Percentiles rank a stretch among this genome's conserved stretches.
phyloP scores from a whole-genome alignment of 2,797 vertebrate species.

The Gymnoscopelus braueri region DNA sequence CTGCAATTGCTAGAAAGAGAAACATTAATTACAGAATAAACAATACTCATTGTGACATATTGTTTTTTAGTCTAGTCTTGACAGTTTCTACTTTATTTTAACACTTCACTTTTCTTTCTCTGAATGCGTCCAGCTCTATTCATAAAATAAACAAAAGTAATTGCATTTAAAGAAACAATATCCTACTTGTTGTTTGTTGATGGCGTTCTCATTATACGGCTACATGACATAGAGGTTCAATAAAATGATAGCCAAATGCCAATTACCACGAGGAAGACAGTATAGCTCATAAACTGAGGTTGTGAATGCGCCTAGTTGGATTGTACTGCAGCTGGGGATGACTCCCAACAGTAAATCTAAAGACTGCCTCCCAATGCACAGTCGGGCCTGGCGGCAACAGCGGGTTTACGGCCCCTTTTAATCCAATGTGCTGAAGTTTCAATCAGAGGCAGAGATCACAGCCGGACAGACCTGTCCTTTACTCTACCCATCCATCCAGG shows the following conservation, averaged over 20 bases:
- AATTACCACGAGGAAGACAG: slow-evolving; percentile 57
- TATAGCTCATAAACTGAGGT: slow-evolving; percentile 59
- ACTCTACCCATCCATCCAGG: slow-evolving; percentile 57
- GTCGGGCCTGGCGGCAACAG: slow-evolving; percentile 59
- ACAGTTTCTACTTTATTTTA: too few relatives aligned
- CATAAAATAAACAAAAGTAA: too few relatives aligned
- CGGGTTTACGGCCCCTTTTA: slow-evolving; percentile 74
- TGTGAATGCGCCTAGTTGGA: slow-evolving; percentile 37
- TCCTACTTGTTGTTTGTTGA: slow-evolving; percentile 14
- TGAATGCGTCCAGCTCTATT: too few relatives aligned
- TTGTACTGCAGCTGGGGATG: slow-evolving; percentile 35
- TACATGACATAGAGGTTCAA: slow-evolving; percentile 35
- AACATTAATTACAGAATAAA: too few relatives aligned
- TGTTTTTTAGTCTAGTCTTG: too few relatives aligned
- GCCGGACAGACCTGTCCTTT: slow-evolving; percentile 58
- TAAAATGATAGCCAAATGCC: slow-evolving; percentile 52
- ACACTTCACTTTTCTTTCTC: too few relatives aligned
- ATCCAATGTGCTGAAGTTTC: slow-evolving; percentile 78
- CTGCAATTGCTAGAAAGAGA: neutral
- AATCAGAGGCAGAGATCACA: slow-evolving; percentile 67
- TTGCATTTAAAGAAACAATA: too few relatives aligned
- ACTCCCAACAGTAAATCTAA: slow-evolving; percentile 67
- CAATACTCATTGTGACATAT: too few relatives aligned
- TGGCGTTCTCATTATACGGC: slow-evolving; percentile 32
- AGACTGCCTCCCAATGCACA: slow-evolving; percentile 29